phyloP scores from a whole-genome alignment of 92 coral and sea anemone species.

The Epizoanthus scotinus region DNA sequence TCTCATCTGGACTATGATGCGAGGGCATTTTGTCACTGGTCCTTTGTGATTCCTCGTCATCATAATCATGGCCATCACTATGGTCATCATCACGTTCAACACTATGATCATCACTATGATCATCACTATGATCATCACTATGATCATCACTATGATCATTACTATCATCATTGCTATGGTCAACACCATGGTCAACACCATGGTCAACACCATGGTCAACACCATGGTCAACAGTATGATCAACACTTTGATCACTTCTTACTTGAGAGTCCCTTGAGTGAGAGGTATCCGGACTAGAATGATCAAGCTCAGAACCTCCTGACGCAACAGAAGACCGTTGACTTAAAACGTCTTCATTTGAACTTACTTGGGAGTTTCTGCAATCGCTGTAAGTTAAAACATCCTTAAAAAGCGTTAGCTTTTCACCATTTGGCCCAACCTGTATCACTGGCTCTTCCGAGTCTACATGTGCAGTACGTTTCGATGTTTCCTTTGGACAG shows the following conservation, averaged over 20 bases:
- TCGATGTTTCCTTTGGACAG: conserved; percentile 1
- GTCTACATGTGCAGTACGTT: not conserved
- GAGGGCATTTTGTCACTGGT: not conserved
- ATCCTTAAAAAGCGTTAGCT: not conserved
- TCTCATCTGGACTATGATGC: not conserved
- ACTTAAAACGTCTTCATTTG: not conserved
- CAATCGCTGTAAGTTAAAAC: conserved; percentile 2
- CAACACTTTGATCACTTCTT: conserved; percentile 6
- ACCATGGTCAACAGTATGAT: not conserved
- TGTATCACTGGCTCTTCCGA: not conserved
- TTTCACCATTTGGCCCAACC: not conserved
- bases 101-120: not conserved
- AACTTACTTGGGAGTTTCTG: not conserved
- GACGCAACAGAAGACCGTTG: not conserved
- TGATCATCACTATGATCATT: conserved; percentile 2
- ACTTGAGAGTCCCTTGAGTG: not conserved
- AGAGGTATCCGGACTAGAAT: not conserved
- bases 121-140: not conserved
- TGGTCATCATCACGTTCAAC: not conserved
- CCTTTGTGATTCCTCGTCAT: conserved; percentile 2
- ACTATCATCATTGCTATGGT: not conserved
- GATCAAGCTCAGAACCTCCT: conserved; percentile 6
- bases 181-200: not conserved
- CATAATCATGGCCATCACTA: not conserved
- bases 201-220: not conserved